Evolutionary conservation across 1,140 invertebrate genomes (phyloP), one percentile per base, ranked within the genome.

Genomic region (Euglossa dilemma): DNA sequence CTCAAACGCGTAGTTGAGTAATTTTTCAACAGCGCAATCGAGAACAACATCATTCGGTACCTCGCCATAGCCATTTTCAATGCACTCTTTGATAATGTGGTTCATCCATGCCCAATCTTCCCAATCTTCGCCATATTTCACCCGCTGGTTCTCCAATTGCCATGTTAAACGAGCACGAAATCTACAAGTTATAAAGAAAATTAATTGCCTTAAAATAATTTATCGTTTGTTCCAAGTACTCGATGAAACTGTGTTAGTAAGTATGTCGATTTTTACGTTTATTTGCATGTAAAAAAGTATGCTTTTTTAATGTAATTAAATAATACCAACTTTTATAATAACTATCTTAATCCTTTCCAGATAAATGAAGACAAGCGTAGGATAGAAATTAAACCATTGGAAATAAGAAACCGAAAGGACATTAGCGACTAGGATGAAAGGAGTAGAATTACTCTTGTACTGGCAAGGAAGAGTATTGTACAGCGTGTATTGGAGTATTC

Each of bases 21-120:
- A 84, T 66, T 92, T 92, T 9, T 76, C 28, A 7, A 90, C 77
- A 6, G 79, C 88, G 43, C 93, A 93, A 56, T 93, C 91, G 47
- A 93, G 81, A 18, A 92, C 76, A 9, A 84, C 85, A 54, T 93
- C 91, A 47, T 72, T 88, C 23, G 91, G 87, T 50, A 91, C 85
- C 36, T 85, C 80, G n/a, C 87, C 90, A 43, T 89, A 76, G 12
- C 89, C 90, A 8, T 47, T 92, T 74, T 93, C 90, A 3, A 90
- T 80, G 61, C 93, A 93, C n/a, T 92, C 91, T 47, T 92, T 90
- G 47, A 93, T 88, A 0, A 71, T 72, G 16, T 75, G 84, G 56
- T 85, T 93, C 80, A 93, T 91, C 93, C 93, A 94, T n/a, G 84
- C 87, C 92, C 91, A 94, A 77, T 93, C 89, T 61, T 94, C 93